Evolutionary conservation across 2,113 vertebrate species (phyloP), one percentile per base, ranked within the genome.

Genomic region (Neoarius graeffei): DNA sequence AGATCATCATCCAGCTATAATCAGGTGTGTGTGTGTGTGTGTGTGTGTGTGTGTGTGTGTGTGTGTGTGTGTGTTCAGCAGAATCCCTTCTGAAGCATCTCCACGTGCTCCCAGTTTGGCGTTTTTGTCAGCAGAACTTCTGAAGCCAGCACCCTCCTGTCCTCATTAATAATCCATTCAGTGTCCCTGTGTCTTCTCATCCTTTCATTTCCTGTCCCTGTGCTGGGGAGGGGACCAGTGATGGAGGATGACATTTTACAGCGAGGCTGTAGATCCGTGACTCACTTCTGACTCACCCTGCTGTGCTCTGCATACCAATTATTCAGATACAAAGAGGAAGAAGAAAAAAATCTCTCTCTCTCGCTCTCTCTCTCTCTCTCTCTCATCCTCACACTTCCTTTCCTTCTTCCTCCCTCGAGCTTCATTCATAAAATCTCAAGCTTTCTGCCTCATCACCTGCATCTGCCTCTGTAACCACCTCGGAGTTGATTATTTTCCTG

Each of bases 251-350:
- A 89, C 91, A 91, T 92, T 81, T 92, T 90, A 64, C 50, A 88
- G 82, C 23, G 48, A 81, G 86, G 81, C 86, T 88, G 82, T 81
- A 85, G 67, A 88, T 86, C 57, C 57, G 81, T 92, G 91, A 91
- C 88, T 92, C 90, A 92, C 87, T 77, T 66, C 83, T 89, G 88
- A 89, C 87, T 90, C 91, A 90, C 73, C 83, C 71, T 83, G 81
- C 83, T 50, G 57, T 25, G 57, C 81, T 86, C 81, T 30, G 52
- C 60, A 85, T 89, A 90, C 84, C 85, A 35, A 91, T 84, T 52
- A 86, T 42, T 42, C 35, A 42, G 35, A 42, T 42, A 42, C 35
- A 42, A 42, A 42, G 35, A 42, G 35, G 35, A 42, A 42, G 35
- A 42, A 85, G 85, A 86, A 62, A 62, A 69, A n/a, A 60, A 59